These are phyloP conservation scores for Mechanitis messenoides DNA, from an alignment of 2,888 invertebrate genomes.

Conservation along the genomic window DNA sequence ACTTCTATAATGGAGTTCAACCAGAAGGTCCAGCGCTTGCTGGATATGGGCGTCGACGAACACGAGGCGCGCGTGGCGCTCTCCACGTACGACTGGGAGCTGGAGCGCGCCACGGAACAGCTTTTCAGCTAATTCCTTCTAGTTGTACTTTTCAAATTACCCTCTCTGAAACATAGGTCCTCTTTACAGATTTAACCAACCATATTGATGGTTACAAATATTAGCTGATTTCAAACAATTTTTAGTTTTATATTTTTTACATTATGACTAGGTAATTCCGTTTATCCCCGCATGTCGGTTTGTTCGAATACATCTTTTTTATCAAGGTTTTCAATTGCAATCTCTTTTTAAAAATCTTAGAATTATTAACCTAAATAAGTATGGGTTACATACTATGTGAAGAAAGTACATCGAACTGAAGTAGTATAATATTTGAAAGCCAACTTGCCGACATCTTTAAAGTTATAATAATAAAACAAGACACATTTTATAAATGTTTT, in stretches of 20 bases:
- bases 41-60: conserved; percentile 96
- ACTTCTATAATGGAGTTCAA: conserved; percentile 81
- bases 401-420: too few relatives aligned
- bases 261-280: not conserved
- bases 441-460: too few relatives aligned
- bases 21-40: conserved; percentile 89
- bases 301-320: not conserved
- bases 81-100: conserved; percentile 94
- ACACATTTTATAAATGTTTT: not conserved
- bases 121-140: conserved; percentile 52
- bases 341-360: not conserved
- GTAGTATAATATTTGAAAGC: too few relatives aligned
- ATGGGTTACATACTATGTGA: too few relatives aligned
- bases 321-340: not conserved
- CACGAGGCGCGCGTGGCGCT: conserved; percentile 92
- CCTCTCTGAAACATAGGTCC: conserved; percentile 5
- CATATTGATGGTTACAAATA: not conserved
- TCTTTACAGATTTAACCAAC: not conserved
- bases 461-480: too few relatives aligned
- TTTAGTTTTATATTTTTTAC: not conserved
- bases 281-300: not conserved
- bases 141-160: conserved; percentile 11
- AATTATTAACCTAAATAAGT: too few relatives aligned
- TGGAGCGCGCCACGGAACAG: conserved; percentile 92
- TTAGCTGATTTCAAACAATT: not conserved